These are phyloP conservation scores for Neodiprion virginianus DNA, from an alignment of 1,140 invertebrate species.

Conservation along the genomic window DNA sequence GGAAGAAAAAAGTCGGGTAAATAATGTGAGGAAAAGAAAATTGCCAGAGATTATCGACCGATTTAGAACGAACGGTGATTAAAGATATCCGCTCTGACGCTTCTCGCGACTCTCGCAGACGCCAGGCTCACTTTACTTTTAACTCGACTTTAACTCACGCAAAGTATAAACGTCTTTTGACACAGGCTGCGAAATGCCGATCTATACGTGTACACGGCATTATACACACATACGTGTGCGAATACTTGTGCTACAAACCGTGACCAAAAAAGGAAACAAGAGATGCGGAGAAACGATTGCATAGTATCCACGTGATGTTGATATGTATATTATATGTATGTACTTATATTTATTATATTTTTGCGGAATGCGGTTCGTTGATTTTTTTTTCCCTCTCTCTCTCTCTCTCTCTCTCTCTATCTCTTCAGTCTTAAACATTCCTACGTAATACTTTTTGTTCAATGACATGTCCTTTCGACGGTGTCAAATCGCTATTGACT, in stretches of 20 bases:
- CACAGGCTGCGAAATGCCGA: too few species aligned
- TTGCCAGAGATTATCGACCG: background rate
- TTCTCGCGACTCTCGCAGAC: too few species aligned
- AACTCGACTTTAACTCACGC: too few species aligned
- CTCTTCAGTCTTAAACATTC: background rate
- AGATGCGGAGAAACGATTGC: background rate
- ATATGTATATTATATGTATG: background rate
- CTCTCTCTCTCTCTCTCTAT: background rate
- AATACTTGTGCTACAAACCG: background rate
- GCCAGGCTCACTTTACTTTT: too few species aligned
- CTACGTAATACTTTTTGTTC: too few species aligned
- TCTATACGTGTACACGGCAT: too few species aligned
- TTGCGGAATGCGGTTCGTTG: background rate
- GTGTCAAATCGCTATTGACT: too few species aligned
- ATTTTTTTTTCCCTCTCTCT: background rate
- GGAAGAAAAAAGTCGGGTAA: background rate
- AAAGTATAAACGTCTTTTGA: too few species aligned
- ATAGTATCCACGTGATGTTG: background rate
- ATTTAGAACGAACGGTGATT: background rate
- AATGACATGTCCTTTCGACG: too few species aligned
- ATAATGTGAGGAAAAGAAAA: background rate
- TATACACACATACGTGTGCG: background rate
- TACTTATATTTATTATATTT: background rate
- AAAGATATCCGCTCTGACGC: background rate
- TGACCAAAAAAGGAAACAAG: background rate